Conservation (phyloP, 2,888 invertebrate species). For the Synergus umbraculus region DNA sequence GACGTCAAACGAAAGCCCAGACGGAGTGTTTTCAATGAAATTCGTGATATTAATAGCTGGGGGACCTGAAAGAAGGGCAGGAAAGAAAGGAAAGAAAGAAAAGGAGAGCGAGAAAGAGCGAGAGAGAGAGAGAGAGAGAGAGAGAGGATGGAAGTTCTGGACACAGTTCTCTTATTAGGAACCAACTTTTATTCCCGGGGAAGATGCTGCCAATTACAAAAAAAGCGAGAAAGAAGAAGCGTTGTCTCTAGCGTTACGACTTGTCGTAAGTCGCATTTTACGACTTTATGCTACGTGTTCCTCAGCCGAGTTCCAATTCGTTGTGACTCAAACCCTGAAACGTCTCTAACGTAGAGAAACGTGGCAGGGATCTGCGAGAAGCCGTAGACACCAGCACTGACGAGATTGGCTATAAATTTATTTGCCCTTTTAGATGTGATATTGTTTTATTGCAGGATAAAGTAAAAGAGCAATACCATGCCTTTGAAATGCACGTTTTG, state of each 20-base stretch:
- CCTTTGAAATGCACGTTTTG: background rate
- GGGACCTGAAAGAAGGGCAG: constrained; percentile 65
- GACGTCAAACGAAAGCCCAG: constrained; percentile 58
- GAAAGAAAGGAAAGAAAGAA: constrained; percentile 65
- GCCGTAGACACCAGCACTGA: constrained; percentile 62
- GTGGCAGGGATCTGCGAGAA: constrained; percentile 51
- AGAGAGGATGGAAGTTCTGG: constrained; percentile 45
- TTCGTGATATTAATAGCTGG: constrained; percentile 56
- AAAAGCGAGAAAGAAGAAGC: constrained; percentile 38
- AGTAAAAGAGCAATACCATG: constrained; percentile 47
- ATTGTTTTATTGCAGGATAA: constrained; percentile 71
- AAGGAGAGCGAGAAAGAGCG: constrained; percentile 36
- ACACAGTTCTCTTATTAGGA: constrained; percentile 58
- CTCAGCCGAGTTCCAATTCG: constrained; percentile 61
- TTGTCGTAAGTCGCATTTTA: constrained; percentile 73
- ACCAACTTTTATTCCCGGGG: constrained; percentile 59
- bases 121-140: constrained; percentile 39
- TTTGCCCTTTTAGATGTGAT: constrained; percentile 69
- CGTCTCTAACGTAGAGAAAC: constrained; percentile 44
- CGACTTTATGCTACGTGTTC: constrained; percentile 74
- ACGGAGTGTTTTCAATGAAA: constrained; percentile 71
- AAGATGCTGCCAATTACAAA: constrained; percentile 58
- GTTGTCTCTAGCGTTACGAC: constrained; percentile 64
- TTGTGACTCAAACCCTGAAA: constrained; percentile 44
- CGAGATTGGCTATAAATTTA: constrained; percentile 75